Base-by-base conservation (phyloP, 2,888 invertebrate genomes). In the Cantharis rufa region DNA sequence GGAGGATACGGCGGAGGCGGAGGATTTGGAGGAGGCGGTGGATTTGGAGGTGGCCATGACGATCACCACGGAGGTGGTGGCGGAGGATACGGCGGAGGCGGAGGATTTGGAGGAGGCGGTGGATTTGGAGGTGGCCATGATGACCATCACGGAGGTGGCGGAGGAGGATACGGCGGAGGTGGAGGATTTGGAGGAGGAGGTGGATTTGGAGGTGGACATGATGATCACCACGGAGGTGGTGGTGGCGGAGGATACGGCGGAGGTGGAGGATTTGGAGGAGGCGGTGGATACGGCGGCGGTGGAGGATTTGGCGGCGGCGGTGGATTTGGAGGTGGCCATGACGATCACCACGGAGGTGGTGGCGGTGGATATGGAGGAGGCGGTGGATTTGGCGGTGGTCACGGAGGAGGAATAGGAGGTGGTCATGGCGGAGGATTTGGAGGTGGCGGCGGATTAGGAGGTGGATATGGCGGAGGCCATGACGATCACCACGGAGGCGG, bases 121-220 rank as follows among this genome's bases (percentile, higher is more conserved):
- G 78, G 32, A 32, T 32, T n/a, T 5, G 32, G 32, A 7, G 64
- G 64, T 13, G 64, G 64, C 13, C 11, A 18, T 64, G 64, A 18
- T 2, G 18, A 64, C 10, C 64, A 64, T 11, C 21, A 24, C n/a
- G 72, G 73, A 70, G 80, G 81, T 21, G 32, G 32, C 7, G 32
- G 32, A 5, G 83, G 84, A n/a, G 83, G 82, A 2, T 83, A 84
- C 71, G 86, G 87, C 1, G 79, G 77, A 15, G 70, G 69, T 27
- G 77, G 78, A 13, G 77, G 85, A 86, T 83, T 85, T 16, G 83
- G 85, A n/a, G 80, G 75, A 10, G 75, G 78, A 16, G 77, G 84
- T 81, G 66, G 83, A 82, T 63, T 85, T 84, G 10, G 89, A 88
- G 76, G 89, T 87, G 79, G 89, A 88, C 87, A 16, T 87, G 63